Evolutionary conservation across 1,140 invertebrate genomes (phyloP).

Genomic region (Magallana gigas): DNA sequence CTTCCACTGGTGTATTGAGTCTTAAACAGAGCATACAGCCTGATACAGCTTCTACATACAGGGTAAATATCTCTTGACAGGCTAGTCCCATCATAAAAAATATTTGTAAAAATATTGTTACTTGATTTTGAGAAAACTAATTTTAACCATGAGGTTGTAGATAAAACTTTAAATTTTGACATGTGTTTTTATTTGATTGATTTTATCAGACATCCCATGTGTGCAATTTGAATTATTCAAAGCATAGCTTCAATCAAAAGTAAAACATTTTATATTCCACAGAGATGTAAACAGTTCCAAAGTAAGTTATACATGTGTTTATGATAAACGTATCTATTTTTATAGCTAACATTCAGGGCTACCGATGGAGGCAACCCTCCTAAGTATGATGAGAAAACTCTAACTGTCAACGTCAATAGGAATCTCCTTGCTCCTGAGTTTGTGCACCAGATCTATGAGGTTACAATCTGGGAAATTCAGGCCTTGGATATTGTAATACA

Average conservation of each 20-base stretch:
- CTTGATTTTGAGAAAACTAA: no score
- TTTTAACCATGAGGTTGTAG: no score
- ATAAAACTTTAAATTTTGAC: no score
- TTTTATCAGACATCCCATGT: no score
- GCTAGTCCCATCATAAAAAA: no score
- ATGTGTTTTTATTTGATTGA: no score
- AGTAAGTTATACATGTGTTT: no score
- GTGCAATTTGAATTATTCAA: no score
- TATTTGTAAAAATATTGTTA: no score
- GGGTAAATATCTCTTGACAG: conserved; percentile 44
- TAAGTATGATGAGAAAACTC: conserved; percentile 51
- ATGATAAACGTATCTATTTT: not conserved
- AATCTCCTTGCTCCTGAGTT: conserved; percentile 65
- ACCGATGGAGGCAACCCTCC: conserved; percentile 75
- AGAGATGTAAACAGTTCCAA: no score
- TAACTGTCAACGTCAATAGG: conserved; percentile 61
- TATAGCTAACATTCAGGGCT: conserved; percentile 77
- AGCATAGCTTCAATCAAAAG: no score
- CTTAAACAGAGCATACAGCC: conserved; percentile 53
- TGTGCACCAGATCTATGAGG: conserved; percentile 84
- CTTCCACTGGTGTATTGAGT: conserved; percentile 61
- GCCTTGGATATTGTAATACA: conserved; percentile 74
- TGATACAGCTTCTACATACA: conserved; percentile 53
- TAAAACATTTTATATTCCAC: no score
- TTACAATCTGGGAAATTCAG: conserved; percentile 88